Conservation (phyloP, 2,797 vertebrate species). For the Crypturellus tataupa region DNA sequence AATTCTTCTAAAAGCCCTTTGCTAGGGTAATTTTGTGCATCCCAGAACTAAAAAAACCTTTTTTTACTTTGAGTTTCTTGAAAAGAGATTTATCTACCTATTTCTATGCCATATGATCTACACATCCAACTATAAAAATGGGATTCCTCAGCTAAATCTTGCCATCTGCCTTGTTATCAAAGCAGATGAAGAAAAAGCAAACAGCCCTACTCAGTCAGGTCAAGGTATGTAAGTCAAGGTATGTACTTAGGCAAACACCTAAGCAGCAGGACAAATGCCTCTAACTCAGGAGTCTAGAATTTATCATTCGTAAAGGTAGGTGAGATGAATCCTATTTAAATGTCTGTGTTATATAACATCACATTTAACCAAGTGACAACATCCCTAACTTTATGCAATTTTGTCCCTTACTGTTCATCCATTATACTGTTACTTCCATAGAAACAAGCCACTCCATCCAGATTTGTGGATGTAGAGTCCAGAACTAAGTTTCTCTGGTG, state of each 20-base stretch:
- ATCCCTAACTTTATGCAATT: not conserved
- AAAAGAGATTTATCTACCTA: not conserved
- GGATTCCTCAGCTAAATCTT: not conserved
- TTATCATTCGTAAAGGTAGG: not conserved
- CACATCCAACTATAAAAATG: not conserved
- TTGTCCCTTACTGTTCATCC: not conserved
- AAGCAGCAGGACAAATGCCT: not conserved
- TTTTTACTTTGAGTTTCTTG: not conserved
- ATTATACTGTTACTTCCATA: not conserved
- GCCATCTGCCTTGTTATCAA: not conserved
- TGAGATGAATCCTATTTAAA: not conserved
- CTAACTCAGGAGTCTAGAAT: not conserved
- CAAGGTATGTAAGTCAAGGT: too few relatives aligned
- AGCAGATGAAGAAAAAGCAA: not conserved
- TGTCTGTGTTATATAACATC: not conserved
- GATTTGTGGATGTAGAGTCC: not conserved
- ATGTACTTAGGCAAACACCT: not conserved
- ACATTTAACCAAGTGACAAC: not conserved
- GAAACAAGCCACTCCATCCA: not conserved
- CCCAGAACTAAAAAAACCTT: not conserved
- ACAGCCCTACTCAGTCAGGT: not conserved
- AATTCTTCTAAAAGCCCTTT: not conserved
- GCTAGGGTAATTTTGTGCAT: not conserved
- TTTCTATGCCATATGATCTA: not conserved
- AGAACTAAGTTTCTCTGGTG: not conserved